phyloP scores from a whole-genome alignment of 2,113 vertebrate species.

The Cacatua alba region DNA sequence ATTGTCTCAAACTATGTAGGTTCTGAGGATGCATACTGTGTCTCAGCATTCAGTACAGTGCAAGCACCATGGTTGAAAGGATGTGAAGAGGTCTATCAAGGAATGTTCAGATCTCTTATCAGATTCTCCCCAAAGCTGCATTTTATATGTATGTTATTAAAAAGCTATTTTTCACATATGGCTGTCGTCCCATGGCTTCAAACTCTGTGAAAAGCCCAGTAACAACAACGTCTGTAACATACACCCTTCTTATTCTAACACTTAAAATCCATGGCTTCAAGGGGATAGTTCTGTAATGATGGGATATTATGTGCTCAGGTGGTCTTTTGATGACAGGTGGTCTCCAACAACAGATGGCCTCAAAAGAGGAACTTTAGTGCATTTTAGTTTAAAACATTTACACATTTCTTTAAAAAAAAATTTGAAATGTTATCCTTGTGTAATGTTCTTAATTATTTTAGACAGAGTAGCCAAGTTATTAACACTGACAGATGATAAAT shows the following conservation, averaged over 20 bases:
- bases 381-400: conserved; percentile 10
- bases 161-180: conserved; percentile 7
- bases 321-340: conserved; percentile 52
- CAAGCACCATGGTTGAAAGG: neutral
- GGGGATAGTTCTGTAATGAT: neutral
- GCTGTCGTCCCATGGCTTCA: neutral
- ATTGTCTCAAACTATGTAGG: neutral
- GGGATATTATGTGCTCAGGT: conserved; percentile 32
- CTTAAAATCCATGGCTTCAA: neutral
- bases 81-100: neutral
- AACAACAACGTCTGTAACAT: neutral
- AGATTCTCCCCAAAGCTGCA: neutral
- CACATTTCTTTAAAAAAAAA: neutral
- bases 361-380: neutral
- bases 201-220: neutral
- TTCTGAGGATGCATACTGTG: neutral
- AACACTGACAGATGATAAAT: conserved; percentile 69
- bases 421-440: conserved; percentile 27
- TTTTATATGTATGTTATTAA: neutral
- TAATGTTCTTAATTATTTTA: conserved; percentile 57
- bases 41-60: neutral
- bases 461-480: conserved; percentile 62
- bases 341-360: conserved; percentile 41
- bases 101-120: neutral
- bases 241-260: neutral